phyloP scores from a whole-genome alignment of 2,888 invertebrate species.

The Laspeyria flexula region DNA sequence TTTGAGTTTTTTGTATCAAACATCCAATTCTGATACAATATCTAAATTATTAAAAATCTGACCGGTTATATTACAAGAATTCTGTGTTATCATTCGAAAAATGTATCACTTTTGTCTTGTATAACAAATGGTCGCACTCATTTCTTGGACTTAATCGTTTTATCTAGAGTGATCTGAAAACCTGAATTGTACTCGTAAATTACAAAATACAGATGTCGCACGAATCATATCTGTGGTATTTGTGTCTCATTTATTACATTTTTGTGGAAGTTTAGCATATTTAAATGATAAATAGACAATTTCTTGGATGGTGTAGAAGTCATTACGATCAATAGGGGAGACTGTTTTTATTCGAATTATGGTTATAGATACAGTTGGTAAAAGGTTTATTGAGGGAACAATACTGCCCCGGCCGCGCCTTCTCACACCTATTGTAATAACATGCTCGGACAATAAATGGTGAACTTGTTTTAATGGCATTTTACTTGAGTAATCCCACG shows the following conservation, averaged over 20 bases:
- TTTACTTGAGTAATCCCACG: too few species aligned
- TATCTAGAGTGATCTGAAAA: constrained; percentile 34
- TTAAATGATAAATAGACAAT: constrained; percentile 36
- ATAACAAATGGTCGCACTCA: constrained; percentile 13
- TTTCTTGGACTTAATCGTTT: constrained; percentile 14
- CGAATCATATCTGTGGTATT: constrained; percentile 37
- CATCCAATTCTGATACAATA: too few species aligned
- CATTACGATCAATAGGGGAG: constrained; percentile 5
- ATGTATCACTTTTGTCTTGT: constrained; percentile 20
- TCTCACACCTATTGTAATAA: too few species aligned
- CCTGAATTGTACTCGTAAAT: constrained; percentile 37
- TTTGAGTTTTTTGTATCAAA: too few species aligned
- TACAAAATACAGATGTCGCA: constrained; percentile 21
- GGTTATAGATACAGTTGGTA: too few species aligned
- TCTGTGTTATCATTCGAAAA: background rate
- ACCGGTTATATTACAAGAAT: too few species aligned
- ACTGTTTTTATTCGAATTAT: too few species aligned
- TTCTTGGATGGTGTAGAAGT: constrained; percentile 16
- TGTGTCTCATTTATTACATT: constrained; percentile 40
- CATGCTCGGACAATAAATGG: too few species aligned
- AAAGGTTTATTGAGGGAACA: too few species aligned
- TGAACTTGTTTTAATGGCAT: too few species aligned
- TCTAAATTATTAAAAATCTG: too few species aligned
- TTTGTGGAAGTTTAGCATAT: constrained; percentile 2
- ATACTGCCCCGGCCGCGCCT: too few species aligned